Conservation (phyloP, 2,888 invertebrate genomes). For the Gryllus longicercus region DNA sequence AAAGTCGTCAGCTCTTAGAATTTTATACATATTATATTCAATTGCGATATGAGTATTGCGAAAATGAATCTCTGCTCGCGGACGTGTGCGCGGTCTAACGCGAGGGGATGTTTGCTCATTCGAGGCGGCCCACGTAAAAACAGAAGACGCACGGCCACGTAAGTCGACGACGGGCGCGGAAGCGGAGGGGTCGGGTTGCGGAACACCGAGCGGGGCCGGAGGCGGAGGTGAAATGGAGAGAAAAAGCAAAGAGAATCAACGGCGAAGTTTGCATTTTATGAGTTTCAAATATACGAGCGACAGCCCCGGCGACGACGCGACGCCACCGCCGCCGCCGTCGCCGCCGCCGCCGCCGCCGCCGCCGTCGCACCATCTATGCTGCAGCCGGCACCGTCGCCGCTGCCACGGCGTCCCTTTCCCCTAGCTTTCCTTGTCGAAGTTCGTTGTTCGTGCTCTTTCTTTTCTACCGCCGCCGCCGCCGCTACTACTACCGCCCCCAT, state of each 20-base stretch:
- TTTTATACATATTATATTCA: no score
- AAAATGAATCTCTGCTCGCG: no score
- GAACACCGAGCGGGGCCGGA: not conserved
- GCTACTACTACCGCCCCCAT: not conserved
- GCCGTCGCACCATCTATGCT: no score
- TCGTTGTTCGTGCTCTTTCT: no score
- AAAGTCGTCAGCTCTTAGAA: no score
- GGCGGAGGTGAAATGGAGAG: not conserved
- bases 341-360: not conserved
- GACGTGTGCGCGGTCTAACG: not conserved
- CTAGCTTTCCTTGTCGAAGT: no score
- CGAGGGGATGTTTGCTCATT: not conserved
- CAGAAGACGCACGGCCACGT: slow-evolving; percentile 1
- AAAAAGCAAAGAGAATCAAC: slow-evolving; percentile 17
- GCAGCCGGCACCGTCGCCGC: no score
- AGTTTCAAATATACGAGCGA: slow-evolving; percentile 3
- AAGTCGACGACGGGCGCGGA: not conserved
- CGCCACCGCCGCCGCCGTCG: not conserved
- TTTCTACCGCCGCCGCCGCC: not conserved
- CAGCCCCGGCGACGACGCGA: not conserved
- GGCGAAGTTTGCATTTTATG: slow-evolving; percentile 1
- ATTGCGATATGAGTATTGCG: no score
- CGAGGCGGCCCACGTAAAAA: not conserved
- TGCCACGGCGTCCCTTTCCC: no score
- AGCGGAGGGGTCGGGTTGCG: not conserved